Evolutionary conservation across 2,113 vertebrate genomes (phyloP).

Genomic region (Burhinus oedicnemus): DNA sequence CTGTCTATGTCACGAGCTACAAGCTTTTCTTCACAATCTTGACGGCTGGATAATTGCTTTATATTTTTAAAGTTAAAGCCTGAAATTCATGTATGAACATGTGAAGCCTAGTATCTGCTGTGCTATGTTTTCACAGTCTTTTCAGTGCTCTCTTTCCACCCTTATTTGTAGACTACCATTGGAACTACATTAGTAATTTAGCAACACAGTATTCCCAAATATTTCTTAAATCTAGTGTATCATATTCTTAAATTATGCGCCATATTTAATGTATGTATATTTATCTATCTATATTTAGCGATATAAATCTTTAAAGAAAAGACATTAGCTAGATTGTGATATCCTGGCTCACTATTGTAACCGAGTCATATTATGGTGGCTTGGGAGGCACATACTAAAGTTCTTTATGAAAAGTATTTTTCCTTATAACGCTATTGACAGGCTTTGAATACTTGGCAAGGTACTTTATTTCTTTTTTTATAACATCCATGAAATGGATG

Average conservation of each 20-base stretch:
- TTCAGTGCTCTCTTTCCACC: neutral
- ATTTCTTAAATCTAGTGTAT: neutral
- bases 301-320: neutral
- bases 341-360: neutral
- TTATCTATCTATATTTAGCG: neutral
- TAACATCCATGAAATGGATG: neutral
- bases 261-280: neutral
- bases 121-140: neutral
- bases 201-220: neutral
- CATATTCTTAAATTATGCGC: neutral
- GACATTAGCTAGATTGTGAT: neutral
- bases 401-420: neutral
- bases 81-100: neutral
- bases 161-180: neutral
- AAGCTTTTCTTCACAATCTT: neutral
- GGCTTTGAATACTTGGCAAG: neutral
- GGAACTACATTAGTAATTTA: neutral
- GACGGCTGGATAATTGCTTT: neutral
- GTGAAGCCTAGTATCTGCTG: neutral
- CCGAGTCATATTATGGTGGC: neutral
- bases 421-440: neutral
- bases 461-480: neutral
- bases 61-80: neutral
- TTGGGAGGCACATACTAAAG: neutral
- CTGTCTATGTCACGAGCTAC: neutral